A percentile compares a stretch with the other conserved stretches of the same genome.
phyloP scores from a whole-genome alignment of 2,797 vertebrate genomes.

The Luscinia megarhynchos region DNA sequence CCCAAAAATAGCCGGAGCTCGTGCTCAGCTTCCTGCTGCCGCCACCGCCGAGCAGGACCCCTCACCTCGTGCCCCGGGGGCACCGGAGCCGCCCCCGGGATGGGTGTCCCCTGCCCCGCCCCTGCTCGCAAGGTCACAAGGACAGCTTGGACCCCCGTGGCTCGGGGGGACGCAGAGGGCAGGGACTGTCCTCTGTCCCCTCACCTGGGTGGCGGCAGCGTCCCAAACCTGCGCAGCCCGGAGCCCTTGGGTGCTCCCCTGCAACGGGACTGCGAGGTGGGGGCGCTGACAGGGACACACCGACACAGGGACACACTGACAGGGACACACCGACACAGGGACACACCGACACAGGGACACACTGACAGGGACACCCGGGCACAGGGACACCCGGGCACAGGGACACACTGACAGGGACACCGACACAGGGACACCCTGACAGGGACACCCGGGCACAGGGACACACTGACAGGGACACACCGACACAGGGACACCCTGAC shows the following conservation, averaged over 20 bases:
- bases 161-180: neutral
- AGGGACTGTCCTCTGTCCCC: neutral
- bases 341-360: no score
- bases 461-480: neutral
- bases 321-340: no score
- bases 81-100: accelerated
- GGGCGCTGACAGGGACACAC: accelerated
- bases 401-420: neutral
- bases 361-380: no score
- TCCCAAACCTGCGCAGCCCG: neutral
- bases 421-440: neutral
- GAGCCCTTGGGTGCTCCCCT: neutral
- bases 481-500: no score
- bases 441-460: no score
- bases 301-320: no score
- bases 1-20: conserved; percentile 46
- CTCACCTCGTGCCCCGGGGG: accelerated
- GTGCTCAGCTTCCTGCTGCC: neutral
- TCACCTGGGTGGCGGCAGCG: neutral
- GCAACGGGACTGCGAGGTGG: accelerated
- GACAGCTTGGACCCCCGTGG: neutral
- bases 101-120: accelerated
- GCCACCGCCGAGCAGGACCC: neutral
- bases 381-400: neutral
- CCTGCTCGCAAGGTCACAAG: neutral